Evolutionary conservation across 2,797 vertebrate species (phyloP).

Genomic region (Acanthis flammea): DNA sequence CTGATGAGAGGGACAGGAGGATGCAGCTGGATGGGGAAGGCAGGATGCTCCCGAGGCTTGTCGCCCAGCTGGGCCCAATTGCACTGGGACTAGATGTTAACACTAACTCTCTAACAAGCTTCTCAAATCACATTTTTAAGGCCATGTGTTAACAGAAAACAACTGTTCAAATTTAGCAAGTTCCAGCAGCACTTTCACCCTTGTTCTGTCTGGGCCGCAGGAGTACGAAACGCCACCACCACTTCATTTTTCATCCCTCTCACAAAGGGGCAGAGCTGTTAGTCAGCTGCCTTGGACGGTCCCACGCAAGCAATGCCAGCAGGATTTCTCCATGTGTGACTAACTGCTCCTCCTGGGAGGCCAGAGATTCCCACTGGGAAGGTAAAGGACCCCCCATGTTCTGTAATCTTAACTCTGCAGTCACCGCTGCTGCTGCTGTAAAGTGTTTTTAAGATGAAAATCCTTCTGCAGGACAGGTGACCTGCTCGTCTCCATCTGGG

Average conservation of each 20-base stretch:
- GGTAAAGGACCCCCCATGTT: neutral
- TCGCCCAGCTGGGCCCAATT: neutral
- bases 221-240: neutral
- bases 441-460: conserved; percentile 68
- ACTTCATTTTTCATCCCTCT: conserved; percentile 4
- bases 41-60: accelerated
- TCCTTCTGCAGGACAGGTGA: conserved; percentile 60
- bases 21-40: neutral
- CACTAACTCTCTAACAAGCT: conserved; percentile 16
- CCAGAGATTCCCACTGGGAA: neutral
- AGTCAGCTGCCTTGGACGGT: neutral
- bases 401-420: neutral
- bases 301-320: neutral
- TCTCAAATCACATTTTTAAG: conserved; percentile 28
- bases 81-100: neutral
- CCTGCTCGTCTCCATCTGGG: conserved; percentile 62
- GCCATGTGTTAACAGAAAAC: conserved; percentile 41
- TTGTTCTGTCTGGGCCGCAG: neutral
- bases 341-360: neutral
- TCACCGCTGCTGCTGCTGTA: neutral
- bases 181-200: conserved; percentile 30
- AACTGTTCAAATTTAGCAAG: conserved; percentile 44
- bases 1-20: neutral
- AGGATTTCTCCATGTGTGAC: neutral
- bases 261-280: neutral